A percentile compares a stretch with the other conserved stretches of the same genome.
Conservation (phyloP, 1,140 invertebrate genomes). For the Tribolium madens region DNA sequence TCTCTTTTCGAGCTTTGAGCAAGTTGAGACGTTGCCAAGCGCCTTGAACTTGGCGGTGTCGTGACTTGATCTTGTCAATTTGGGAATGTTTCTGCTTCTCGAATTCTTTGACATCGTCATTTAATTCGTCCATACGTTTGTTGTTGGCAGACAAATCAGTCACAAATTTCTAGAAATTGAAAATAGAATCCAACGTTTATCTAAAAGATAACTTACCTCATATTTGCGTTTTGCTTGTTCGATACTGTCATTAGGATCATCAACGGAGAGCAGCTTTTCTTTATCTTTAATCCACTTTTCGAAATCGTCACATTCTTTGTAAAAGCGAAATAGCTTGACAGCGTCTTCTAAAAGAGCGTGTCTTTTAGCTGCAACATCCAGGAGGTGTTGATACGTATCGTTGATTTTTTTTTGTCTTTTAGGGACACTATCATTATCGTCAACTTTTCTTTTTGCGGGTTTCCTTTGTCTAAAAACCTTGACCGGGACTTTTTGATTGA, state of each 20-base stretch:
- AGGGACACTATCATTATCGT: constrained; percentile 84
- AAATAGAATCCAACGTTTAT: too few relatives aligned
- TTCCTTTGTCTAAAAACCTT: constrained; percentile 69
- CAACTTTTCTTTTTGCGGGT: constrained; percentile 68
- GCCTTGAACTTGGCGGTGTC: constrained; percentile 87
- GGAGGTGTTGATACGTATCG: constrained; percentile 82
- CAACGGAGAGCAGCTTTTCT: constrained; percentile 86
- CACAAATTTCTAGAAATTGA: constrained; percentile 94
- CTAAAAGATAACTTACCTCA: too few relatives aligned
- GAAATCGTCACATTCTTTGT: constrained; percentile 97
- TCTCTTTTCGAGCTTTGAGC: constrained; percentile 91
- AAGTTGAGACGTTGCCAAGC: constrained; percentile 91
- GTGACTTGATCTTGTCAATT: constrained; percentile 83
- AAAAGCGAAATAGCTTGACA: constrained; percentile 93
- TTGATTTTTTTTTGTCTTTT: constrained; percentile 86
- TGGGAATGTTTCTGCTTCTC: constrained; percentile 88
- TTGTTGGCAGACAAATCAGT: constrained; percentile 95
- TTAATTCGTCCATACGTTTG: constrained; percentile 90
- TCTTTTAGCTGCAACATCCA: constrained; percentile 82
- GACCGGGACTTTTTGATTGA: constrained; percentile 85
- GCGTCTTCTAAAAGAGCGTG: constrained; percentile 91
- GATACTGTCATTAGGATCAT: constrained; percentile 90
- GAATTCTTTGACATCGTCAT: constrained; percentile 89
- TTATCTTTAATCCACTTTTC: constrained; percentile 98
- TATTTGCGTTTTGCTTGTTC: constrained; percentile 95